Base-by-base conservation (phyloP, 2,113 vertebrate genomes). In the Plectropomus leopardus region DNA sequence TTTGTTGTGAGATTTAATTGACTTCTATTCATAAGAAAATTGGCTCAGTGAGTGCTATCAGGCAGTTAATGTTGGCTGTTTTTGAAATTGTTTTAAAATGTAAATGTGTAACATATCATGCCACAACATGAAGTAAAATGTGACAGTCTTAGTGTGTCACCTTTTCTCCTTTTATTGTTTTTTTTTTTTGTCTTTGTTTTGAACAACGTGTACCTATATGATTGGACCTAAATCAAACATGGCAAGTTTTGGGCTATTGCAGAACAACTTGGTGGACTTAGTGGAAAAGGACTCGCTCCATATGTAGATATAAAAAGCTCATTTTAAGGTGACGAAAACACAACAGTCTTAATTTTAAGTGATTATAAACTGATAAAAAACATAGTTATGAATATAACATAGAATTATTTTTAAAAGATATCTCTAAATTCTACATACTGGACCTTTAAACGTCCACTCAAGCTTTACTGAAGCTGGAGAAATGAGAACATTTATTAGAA, bases 1-100 rank as follows among this genome's bases (percentile, higher is more conserved):
- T 74, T 55, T 75, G 77, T 76, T 79, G 61, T 36, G 32, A 54
- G 60, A 59, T 72, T 84, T 60, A 86, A 85, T 78, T 86, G 74
- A 82, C 71, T 30, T 66, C 51, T 45, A 66, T 69, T 87, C 57
- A 76, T 61, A 76, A 71, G 58, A 72, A 68, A 51, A 78, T 71
- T 28, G 11, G 42, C 36, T 57, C 23, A 19, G 21, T 55, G 50
- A 40, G 42, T 23, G 26, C 47, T 14, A 74, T 70, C 14, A 34
- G 50, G 13, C 15, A 42, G 7, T 26, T 24, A 3, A 19, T 19
- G 28, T 23, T n/a, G 45, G 30, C 23, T 48, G 48, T 17, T 47
- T 19, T 72, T 16, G 40, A 63, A 72, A 40, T 32, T 26, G 6
- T 58, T 42, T 51, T 68, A 48, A 55, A 73, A 45, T 70, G 19